These are phyloP conservation scores for Strix aluco DNA, from an alignment of 2,113 vertebrate species.

Conservation along the genomic window DNA sequence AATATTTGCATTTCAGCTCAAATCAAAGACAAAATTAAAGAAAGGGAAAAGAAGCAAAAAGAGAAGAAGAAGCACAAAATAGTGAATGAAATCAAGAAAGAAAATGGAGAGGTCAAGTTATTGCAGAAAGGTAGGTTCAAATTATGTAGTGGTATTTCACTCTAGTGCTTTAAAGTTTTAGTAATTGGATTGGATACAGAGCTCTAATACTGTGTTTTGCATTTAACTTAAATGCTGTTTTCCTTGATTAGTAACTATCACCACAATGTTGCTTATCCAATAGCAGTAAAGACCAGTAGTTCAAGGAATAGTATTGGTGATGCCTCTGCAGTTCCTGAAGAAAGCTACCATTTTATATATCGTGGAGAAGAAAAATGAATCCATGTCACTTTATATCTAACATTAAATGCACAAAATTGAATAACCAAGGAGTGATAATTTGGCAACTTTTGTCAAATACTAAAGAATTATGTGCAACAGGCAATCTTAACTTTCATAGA, in stretches of 20 bases:
- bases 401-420: background rate
- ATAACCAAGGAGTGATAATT: background rate
- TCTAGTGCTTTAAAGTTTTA: background rate
- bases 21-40: constrained; percentile 88
- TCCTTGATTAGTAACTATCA: background rate
- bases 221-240: background rate
- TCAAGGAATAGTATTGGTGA: background rate
- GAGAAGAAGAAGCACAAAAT: constrained; percentile 92
- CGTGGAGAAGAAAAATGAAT: background rate
- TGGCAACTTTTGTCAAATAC: background rate
- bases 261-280: background rate
- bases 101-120: constrained; percentile 92
- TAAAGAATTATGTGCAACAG: background rate
- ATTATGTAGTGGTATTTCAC: background rate
- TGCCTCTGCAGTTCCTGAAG: background rate
- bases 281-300: background rate
- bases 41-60: constrained; percentile 85
- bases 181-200: background rate
- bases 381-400: background rate
- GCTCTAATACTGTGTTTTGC: background rate
- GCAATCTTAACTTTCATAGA: background rate
- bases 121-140: constrained; percentile 87
- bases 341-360: background rate
- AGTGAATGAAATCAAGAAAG: constrained; percentile 92
- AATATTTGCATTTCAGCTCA: constrained; percentile 79